phyloP scores from a whole-genome alignment of 1,140 invertebrate genomes.

The Leguminivora glycinivorella region DNA sequence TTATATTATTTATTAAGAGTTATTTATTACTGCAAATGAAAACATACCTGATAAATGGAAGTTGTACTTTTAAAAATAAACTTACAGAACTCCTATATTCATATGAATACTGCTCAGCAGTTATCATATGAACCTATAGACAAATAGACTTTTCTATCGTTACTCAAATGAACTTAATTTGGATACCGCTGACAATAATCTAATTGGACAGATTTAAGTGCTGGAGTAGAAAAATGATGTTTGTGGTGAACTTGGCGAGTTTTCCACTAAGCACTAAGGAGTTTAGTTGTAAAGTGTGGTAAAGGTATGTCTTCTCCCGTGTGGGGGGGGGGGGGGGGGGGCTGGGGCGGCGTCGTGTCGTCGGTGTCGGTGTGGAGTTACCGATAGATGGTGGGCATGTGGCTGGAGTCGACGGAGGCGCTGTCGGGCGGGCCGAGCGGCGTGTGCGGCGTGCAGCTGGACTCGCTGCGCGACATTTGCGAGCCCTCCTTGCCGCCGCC shows the following conservation, averaged over 20 bases:
- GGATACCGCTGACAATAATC: no score
- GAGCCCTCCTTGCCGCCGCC: constrained; percentile 59
- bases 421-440: constrained; percentile 80
- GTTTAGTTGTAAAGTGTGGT: background rate
- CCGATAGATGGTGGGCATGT: constrained; percentile 90
- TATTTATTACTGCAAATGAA: no score
- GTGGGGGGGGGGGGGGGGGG: no score
- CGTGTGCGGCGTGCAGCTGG: constrained; percentile 69
- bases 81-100: no score
- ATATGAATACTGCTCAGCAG: no score
- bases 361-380: constrained; percentile 68
- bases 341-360: constrained; percentile 36
- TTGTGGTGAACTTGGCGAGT: background rate
- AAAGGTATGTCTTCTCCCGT: constrained; percentile 53
- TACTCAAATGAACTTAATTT: no score
- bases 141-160: no score
- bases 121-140: no score
- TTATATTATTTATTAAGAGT: no score
- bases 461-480: constrained; percentile 72
- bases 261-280: constrained; percentile 32
- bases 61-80: no score
- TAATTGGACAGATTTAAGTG: no score
- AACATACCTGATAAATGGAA: no score
- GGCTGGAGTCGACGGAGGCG: constrained; percentile 88
- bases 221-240: background rate